These are phyloP conservation scores for Frankliniella fusca DNA, from an alignment of 2,888 invertebrate species.

Conservation along the genomic window DNA sequence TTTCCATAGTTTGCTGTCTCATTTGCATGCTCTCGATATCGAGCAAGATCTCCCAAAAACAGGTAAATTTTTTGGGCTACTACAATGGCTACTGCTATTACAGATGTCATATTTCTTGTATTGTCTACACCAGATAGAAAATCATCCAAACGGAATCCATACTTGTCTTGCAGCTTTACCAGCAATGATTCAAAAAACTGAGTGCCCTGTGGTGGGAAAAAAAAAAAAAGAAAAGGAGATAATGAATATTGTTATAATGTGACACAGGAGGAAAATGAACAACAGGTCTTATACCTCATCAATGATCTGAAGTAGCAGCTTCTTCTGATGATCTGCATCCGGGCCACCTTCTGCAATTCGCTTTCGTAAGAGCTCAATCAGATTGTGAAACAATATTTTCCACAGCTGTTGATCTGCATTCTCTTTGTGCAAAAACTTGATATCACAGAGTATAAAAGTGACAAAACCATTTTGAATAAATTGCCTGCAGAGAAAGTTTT, in stretches of 20 bases:
- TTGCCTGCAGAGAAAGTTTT: constrained; percentile 44
- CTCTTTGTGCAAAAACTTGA: constrained; percentile 80
- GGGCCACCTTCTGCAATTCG: constrained; percentile 58
- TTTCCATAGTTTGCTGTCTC: constrained; percentile 75
- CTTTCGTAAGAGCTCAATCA: constrained; percentile 77
- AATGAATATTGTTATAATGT: constrained; percentile 32
- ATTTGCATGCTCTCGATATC: constrained; percentile 82
- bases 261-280: background rate
- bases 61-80: constrained; percentile 84
- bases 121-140: constrained; percentile 51
- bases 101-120: constrained; percentile 51
- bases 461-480: constrained; percentile 65
- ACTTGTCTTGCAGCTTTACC: constrained; percentile 66
- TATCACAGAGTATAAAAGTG: constrained; percentile 66
- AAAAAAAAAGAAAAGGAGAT: constrained; percentile 28
- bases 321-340: constrained; percentile 61
- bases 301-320: constrained; percentile 63
- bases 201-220: constrained; percentile 52
- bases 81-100: constrained; percentile 70
- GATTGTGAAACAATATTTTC: constrained; percentile 84
- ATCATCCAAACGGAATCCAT: constrained; percentile 62
- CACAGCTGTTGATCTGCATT: constrained; percentile 87
- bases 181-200: constrained; percentile 73
- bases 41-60: constrained; percentile 85
- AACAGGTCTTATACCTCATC: constrained; percentile 55